Evolutionary conservation across 2,113 vertebrate genomes (phyloP), one percentile per base, ranked within the genome.

Genomic region (Amphiprion percula): DNA sequence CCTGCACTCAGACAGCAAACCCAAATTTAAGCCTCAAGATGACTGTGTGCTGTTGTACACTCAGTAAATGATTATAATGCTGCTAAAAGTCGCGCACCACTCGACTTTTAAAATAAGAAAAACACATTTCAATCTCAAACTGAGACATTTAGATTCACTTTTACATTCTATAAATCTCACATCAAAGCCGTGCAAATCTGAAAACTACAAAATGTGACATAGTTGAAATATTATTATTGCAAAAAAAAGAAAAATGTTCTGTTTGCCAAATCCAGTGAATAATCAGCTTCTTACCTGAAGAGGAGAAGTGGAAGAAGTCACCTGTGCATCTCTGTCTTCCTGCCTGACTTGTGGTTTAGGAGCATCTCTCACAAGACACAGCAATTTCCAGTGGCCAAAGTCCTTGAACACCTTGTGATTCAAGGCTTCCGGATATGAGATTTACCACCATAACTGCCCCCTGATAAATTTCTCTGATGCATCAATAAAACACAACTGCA

Each of bases 401-500:
- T 94, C 93, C 93, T 82, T 71, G 1, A 56, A 44, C 79, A 88
- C 80, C 90, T 88, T 89, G 92, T 92, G 91, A 93, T 88, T 63
- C 23, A 2, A 44, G 12, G 21, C 39, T 66, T 77, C 85, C 79
- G 80, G 80, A 70, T 55, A 58, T 50, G 52, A 83, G 9, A 72
- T 39, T 26, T 66, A 26, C 12, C 1, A 50, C 37, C n/a, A 10
- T 68, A 49, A 74, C 37, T 56, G 83, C 63, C 63, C 30, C 46
- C 50, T 74, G 63, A 81, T 69, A 56, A 56, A 49, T 58, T 15
- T 37, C 14, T 53, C 3, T 47, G 21, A 54, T 21, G 23, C 37
- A 55, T 21, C 60, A 64, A 60, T 26, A 74, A 56, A 82, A 56
- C 23, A 30, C 23, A 10, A 3, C 17, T 1, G 15, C 0, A 28